Conservation (phyloP, 2,888 invertebrate genomes). For the Dasysyrphus albostriatus region DNA sequence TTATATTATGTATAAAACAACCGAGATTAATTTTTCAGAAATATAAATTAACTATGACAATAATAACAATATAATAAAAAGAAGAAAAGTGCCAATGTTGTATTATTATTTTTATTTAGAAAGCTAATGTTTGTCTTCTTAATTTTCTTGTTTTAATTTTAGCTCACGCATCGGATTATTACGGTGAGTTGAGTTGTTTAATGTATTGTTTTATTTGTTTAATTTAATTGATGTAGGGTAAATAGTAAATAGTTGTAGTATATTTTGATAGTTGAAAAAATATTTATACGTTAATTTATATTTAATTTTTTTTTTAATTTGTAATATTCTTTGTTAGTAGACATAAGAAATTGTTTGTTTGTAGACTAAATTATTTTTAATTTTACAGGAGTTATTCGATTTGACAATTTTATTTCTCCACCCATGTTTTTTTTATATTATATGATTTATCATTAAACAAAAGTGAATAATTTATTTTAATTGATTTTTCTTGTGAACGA, state of each 20-base stretch:
- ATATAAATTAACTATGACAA: background rate
- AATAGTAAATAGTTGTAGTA: constrained; percentile 83
- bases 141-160: constrained; percentile 81
- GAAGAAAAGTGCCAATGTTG: constrained; percentile 41
- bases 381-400: constrained; percentile 69
- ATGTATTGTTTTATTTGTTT: constrained; percentile 26
- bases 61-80: background rate
- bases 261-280: constrained; percentile 77
- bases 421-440: constrained; percentile 77
- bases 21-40: constrained; percentile 19
- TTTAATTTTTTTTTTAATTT: constrained; percentile 4
- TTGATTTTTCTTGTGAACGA: constrained; percentile 32
- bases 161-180: constrained; percentile 99
- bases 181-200: constrained; percentile 93
- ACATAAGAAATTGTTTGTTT: constrained; percentile 49
- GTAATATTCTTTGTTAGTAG: constrained; percentile 50
- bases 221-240: constrained; percentile 42
- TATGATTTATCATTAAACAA: constrained; percentile 19
- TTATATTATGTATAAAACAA: constrained; percentile 4
- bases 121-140: constrained; percentile 75
- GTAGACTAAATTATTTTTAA: constrained; percentile 69
- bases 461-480: constrained; percentile 26
- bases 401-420: constrained; percentile 78
- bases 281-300: background rate
- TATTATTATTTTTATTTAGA: constrained; percentile 23